A percentile compares a stretch with the other conserved stretches of the same genome.
Conservation (phyloP, 2,797 vertebrate species). For the Myotis daubentonii region DNA sequence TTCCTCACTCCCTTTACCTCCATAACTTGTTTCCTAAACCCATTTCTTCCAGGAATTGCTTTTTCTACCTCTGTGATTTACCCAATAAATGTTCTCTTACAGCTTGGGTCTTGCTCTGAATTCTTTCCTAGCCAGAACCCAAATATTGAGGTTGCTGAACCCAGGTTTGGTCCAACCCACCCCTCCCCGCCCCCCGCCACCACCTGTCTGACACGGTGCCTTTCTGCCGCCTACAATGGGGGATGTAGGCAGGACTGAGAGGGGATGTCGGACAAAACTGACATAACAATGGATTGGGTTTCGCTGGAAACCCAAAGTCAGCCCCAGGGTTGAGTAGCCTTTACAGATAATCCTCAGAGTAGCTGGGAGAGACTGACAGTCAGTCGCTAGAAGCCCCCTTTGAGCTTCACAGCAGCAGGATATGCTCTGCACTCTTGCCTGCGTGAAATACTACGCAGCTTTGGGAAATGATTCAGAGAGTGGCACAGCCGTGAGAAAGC, state of each 20-base stretch:
- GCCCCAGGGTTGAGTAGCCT: neutral
- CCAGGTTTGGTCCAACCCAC: no score
- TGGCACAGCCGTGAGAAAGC: neutral
- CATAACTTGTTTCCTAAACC: no score
- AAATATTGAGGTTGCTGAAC: no score
- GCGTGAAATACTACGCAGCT: neutral
- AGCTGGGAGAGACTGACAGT: neutral
- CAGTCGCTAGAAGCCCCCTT: neutral
- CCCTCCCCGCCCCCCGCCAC: no score
- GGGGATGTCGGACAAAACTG: neutral
- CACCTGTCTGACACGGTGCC: no score
- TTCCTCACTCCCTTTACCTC: no score
- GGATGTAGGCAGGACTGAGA: neutral
- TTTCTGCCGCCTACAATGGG: no score
- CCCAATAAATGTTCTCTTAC: no score
- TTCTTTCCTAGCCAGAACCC: no score
- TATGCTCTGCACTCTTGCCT: rapidly evolving
- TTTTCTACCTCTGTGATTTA: no score
- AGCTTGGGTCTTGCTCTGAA: no score
- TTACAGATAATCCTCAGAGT: neutral
- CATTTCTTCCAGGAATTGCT: no score
- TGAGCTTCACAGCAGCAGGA: neutral
- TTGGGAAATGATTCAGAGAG: neutral
- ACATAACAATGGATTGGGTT: neutral
- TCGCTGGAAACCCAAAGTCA: neutral